A percentile compares a stretch with the other conserved stretches of the same genome.
Conservation (phyloP, 2,113 vertebrate species). For the Microtus montanus region DNA sequence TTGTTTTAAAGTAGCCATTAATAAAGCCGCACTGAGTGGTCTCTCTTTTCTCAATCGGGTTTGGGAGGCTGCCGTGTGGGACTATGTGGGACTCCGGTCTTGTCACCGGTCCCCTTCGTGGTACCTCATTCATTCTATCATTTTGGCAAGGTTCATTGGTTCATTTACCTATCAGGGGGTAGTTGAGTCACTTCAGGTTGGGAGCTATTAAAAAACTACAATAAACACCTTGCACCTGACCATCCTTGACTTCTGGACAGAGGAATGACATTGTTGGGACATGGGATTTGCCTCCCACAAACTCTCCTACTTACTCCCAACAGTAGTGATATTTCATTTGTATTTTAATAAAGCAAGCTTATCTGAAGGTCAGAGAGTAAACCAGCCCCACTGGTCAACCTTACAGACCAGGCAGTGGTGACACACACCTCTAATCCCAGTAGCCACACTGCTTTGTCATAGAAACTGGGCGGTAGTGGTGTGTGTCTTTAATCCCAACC, state of each 20-base stretch:
- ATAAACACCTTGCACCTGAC: background rate
- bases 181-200: background rate
- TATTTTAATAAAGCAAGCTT: too few species aligned
- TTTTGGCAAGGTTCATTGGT: background rate
- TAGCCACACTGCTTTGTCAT: too few species aligned
- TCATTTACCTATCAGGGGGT: background rate
- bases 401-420: too few species aligned
- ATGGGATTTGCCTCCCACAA: background rate
- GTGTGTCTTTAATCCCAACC: too few species aligned
- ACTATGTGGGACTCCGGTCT: too few species aligned
- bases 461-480: too few species aligned
- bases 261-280: background rate
- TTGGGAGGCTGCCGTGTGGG: background rate
- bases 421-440: too few species aligned
- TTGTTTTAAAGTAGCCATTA: background rate
- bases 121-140: fast-evolving
- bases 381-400: too few species aligned
- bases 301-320: background rate
- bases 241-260: background rate
- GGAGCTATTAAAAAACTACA: background rate
- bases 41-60: background rate
- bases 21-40: fast-evolving
- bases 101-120: background rate
- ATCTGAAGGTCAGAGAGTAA: too few species aligned
- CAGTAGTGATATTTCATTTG: too few species aligned